Conservation (phyloP, 2,888 invertebrate genomes). For the Drepana falcataria region DNA sequence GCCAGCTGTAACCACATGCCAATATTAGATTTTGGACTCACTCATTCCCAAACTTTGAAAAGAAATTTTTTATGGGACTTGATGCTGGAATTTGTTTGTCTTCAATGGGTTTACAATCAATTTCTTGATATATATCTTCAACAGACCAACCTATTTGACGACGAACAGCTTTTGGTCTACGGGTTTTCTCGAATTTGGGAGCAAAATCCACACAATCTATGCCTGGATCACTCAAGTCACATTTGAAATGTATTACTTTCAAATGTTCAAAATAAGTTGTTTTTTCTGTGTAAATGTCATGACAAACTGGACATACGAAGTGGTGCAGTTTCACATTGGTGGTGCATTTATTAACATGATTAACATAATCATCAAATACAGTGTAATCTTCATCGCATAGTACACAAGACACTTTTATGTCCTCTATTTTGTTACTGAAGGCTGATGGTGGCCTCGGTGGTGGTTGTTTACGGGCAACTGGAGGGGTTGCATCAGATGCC, state of each 20-base stretch:
- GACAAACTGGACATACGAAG: constrained; percentile 67
- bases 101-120: constrained; percentile 64
- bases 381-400: constrained; percentile 65
- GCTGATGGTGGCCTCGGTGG: constrained; percentile 25
- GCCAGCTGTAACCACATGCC: constrained; percentile 53
- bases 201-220: constrained; percentile 64
- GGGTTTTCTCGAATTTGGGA: constrained; percentile 58
- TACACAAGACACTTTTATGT: constrained; percentile 58
- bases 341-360: constrained; percentile 65
- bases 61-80: constrained; percentile 69
- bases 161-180: constrained; percentile 58
- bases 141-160: constrained; percentile 73
- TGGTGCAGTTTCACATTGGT: constrained; percentile 70
- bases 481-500: constrained; percentile 47
- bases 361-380: constrained; percentile 58
- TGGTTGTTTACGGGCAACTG: constrained; percentile 14
- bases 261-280: constrained; percentile 58
- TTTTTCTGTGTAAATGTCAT: constrained; percentile 65
- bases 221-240: constrained; percentile 36
- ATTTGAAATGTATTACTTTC: constrained; percentile 49
- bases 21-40: constrained; percentile 59
- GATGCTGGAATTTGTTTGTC: constrained; percentile 57
- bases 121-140: constrained; percentile 74
- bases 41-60: constrained; percentile 70
- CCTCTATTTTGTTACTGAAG: constrained; percentile 21